Evolutionary conservation across 2,113 vertebrate species (phyloP).

Genomic region (Jacana jacana): DNA sequence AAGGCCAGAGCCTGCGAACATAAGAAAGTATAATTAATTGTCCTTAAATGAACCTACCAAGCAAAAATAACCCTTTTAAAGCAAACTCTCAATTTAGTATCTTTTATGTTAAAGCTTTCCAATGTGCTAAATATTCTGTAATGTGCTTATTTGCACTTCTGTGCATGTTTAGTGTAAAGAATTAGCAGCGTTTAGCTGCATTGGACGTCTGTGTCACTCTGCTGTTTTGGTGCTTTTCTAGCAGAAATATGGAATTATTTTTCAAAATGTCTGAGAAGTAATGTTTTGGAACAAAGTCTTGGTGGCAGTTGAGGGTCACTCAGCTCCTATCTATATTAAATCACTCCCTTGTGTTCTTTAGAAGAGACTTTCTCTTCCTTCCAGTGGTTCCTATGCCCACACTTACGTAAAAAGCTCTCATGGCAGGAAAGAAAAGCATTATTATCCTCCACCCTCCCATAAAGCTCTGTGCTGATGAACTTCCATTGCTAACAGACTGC

Average conservation of each 20-base stretch:
- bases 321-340: neutral
- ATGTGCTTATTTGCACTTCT: neutral
- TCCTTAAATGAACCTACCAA: slow-evolving; percentile 54
- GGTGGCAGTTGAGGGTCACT: neutral
- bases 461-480: neutral
- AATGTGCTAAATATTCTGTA: neutral
- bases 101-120: neutral
- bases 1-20: slow-evolving; percentile 42
- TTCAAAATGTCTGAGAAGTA: neutral
- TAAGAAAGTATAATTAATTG: slow-evolving; percentile 61
- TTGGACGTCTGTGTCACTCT: neutral
- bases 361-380: neutral
- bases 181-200: neutral
- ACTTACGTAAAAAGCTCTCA: neutral
- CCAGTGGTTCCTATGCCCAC: rapidly evolving
- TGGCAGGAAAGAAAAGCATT: neutral
- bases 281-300: neutral
- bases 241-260: neutral
- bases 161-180: neutral
- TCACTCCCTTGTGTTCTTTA: neutral
- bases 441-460: neutral
- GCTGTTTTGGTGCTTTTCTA: neutral
- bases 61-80: slow-evolving; percentile 5
- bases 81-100: neutral
- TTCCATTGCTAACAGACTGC: neutral